Percentiles rank a stretch among this genome's conserved stretches.
phyloP scores from a whole-genome alignment of 1,140 invertebrate genomes.

The Batillaria attramentaria region DNA sequence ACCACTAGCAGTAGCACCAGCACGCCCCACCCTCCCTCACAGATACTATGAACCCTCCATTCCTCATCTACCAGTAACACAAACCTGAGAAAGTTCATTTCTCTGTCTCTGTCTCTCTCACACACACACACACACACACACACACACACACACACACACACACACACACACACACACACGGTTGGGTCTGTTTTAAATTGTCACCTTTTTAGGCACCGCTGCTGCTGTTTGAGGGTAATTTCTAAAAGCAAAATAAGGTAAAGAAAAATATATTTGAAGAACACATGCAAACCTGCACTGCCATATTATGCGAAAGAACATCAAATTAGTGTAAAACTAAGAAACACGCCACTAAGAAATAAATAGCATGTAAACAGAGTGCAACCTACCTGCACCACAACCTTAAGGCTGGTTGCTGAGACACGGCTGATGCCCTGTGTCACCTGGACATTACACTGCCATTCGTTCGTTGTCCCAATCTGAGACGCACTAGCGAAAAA shows the following conservation, averaged over 20 bases:
- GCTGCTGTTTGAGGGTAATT: neutral
- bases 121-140: neutral
- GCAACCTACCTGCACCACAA: neutral
- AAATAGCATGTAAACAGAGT: neutral
- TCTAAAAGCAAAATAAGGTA: neutral
- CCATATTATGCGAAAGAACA: no score
- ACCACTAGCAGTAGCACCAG: neutral
- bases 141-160: neutral
- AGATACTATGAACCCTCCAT: neutral
- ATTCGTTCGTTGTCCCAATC: constrained; percentile 6
- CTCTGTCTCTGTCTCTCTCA: neutral
- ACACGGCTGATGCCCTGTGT: neutral
- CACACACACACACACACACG: neutral
- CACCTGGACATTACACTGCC: constrained; percentile 18
- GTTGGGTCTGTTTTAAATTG: neutral
- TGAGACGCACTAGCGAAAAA: neutral
- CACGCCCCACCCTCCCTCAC: neutral
- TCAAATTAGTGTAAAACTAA: neutral
- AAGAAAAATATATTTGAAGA: neutral
- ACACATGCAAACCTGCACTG: no score
- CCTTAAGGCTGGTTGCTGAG: neutral
- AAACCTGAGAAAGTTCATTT: neutral
- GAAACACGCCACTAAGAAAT: no score
- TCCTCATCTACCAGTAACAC: neutral
- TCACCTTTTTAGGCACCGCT: neutral